phyloP scores from a whole-genome alignment of 2,888 invertebrate species.

The Tuberolachnus salignus region DNA sequence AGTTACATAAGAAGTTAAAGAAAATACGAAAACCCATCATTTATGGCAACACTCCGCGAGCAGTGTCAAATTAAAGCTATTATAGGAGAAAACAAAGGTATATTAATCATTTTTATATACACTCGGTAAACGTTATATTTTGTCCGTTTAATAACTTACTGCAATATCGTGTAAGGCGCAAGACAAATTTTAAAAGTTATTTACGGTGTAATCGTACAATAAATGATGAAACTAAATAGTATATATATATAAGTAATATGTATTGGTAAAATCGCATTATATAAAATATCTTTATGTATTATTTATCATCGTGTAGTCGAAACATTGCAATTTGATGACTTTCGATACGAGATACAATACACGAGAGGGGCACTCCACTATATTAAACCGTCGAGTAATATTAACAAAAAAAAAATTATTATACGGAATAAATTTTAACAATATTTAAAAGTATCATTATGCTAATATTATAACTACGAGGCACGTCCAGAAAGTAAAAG shows the following conservation, averaged over 20 bases:
- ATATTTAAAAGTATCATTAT: too few relatives aligned
- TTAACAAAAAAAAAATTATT: too few relatives aligned
- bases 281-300: too few relatives aligned
- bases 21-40: slow-evolving; percentile 30
- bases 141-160: background rate
- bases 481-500: too few relatives aligned
- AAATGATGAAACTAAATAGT: background rate
- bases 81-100: slow-evolving; percentile 15
- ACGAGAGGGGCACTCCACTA: background rate
- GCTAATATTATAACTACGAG: too few relatives aligned
- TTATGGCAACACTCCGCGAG: slow-evolving; percentile 16
- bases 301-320: too few relatives aligned
- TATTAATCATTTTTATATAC: slow-evolving; percentile 25
- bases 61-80: background rate
- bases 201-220: background rate
- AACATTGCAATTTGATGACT: too few relatives aligned
- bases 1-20: slow-evolving; percentile 22
- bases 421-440: too few relatives aligned
- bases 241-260: too few relatives aligned
- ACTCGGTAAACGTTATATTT: background rate
- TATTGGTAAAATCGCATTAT: background rate
- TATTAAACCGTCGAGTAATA: too few relatives aligned
- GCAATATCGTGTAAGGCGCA: background rate
- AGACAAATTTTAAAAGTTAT: slow-evolving; percentile 11
- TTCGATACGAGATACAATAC: background rate